Conservation (phyloP, 2,113 vertebrate genomes). For the Campylorhamphus procurvoides region DNA sequence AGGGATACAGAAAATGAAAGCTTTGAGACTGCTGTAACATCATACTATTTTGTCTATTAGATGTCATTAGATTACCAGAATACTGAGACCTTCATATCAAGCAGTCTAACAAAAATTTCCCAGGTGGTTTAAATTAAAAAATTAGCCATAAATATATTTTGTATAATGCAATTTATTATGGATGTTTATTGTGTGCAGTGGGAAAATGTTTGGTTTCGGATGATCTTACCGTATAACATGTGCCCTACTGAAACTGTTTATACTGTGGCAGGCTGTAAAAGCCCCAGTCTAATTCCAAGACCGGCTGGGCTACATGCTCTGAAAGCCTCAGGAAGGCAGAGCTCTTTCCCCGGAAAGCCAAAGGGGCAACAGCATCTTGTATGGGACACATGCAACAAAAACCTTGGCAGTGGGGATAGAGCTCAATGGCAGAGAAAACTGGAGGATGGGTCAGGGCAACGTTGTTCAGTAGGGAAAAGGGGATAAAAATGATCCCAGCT, state of each 20-base stretch:
- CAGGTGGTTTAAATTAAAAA: constrained; percentile 70
- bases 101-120: constrained; percentile 48
- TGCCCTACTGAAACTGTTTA: constrained; percentile 44
- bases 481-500: neutral
- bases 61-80: constrained; percentile 71
- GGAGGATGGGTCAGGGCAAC: neutral
- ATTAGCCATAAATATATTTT: constrained; percentile 73
- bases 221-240: constrained; percentile 43
- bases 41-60: constrained; percentile 72
- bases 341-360: neutral
- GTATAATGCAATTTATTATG: constrained; percentile 70
- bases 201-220: constrained; percentile 54
- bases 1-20: constrained; percentile 62
- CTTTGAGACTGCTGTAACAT: constrained; percentile 60
- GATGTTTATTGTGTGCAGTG: constrained; percentile 65
- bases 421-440: neutral
- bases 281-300: neutral
- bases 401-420: neutral
- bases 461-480: neutral
- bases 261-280: neutral
- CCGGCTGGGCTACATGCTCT: rapidly evolving
- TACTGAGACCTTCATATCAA: constrained; percentile 53
- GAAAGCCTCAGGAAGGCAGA: constrained; percentile 29
- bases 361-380: neutral
- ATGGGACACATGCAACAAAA: neutral